Conservation (phyloP, 2,113 vertebrate species). For the Platysteira castanea region DNA sequence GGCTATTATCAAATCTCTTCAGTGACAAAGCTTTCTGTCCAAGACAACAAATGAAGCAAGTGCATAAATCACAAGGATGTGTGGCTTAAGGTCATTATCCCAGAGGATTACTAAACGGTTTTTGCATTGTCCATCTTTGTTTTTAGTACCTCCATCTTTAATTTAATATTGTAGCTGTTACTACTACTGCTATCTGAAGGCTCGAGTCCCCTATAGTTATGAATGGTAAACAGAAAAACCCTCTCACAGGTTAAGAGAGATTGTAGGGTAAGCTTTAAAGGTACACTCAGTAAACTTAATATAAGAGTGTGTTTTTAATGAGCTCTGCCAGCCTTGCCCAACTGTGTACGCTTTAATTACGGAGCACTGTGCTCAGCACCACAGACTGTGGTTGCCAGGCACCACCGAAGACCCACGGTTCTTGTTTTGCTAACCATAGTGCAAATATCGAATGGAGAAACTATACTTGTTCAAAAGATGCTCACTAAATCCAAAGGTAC, state of each 20-base stretch:
- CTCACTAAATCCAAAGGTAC: not conserved
- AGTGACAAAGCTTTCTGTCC: conserved; percentile 28
- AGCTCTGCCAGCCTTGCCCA: not conserved
- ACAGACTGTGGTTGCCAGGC: not conserved
- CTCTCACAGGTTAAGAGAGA: conserved; percentile 4
- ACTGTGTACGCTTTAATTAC: not conserved
- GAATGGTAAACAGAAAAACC: conserved; percentile 45
- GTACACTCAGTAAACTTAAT: not conserved
- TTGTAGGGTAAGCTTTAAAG: conserved; percentile 26
- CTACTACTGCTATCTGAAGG: not conserved
- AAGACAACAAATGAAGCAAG: conserved; percentile 65
- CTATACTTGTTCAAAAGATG: not conserved
- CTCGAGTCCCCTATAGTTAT: not conserved
- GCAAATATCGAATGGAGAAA: not conserved
- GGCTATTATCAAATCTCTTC: conserved; percentile 62
- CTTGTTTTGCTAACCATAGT: not conserved
- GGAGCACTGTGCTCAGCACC: not conserved
- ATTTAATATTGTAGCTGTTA: conserved; percentile 52
- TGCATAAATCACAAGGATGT: conserved; percentile 51
- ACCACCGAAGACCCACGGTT: not conserved
- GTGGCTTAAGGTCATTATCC: conserved; percentile 36
- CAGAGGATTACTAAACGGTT: not conserved
- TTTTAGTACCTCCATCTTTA: conserved; percentile 5
- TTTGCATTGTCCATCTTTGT: not conserved
- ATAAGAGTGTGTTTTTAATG: not conserved